Percentiles rank a stretch among this genome's conserved stretches.
Evolutionary conservation across 2,113 vertebrate genomes (phyloP).

Genomic region (Ginglymostoma cirratum): DNA sequence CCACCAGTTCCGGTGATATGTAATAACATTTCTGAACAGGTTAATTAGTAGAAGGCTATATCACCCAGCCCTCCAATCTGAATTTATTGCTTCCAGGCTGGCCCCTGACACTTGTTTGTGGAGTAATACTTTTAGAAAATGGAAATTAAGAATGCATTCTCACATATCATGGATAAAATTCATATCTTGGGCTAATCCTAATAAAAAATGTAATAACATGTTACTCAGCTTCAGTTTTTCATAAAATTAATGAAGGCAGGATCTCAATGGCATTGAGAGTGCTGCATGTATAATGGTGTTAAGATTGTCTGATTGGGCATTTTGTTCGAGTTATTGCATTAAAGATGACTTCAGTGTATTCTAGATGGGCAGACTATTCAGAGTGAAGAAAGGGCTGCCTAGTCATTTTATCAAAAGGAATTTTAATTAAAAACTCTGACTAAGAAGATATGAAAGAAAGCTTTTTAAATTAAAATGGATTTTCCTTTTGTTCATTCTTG

Average conservation of each 20-base stretch:
- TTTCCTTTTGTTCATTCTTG: conserved; percentile 38
- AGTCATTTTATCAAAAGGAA: background rate
- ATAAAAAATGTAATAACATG: background rate
- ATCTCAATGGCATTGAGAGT: conserved; percentile 17
- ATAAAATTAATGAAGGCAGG: background rate
- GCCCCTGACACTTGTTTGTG: background rate
- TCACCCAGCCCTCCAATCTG: background rate
- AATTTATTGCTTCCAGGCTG: background rate
- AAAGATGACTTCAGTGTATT: background rate
- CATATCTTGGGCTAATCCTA: background rate
- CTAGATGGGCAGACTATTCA: background rate
- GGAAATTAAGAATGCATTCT: background rate
- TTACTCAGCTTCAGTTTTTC: background rate
- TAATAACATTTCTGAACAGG: too few species aligned
- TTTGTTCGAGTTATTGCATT: background rate
- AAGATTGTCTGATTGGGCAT: background rate
- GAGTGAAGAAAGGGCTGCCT: conserved; percentile 1
- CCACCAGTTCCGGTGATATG: too few species aligned
- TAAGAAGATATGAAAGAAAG: background rate
- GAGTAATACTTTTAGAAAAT: background rate
- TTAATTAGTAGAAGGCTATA: background rate
- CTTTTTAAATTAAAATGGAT: conserved; percentile 4
- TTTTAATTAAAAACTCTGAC: background rate
- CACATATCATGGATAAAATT: background rate
- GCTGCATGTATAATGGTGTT: too few species aligned